A percentile compares a stretch with the other conserved stretches of the same genome.
phyloP scores from a whole-genome alignment of 2,113 vertebrate genomes.

The Pipra filicauda region DNA sequence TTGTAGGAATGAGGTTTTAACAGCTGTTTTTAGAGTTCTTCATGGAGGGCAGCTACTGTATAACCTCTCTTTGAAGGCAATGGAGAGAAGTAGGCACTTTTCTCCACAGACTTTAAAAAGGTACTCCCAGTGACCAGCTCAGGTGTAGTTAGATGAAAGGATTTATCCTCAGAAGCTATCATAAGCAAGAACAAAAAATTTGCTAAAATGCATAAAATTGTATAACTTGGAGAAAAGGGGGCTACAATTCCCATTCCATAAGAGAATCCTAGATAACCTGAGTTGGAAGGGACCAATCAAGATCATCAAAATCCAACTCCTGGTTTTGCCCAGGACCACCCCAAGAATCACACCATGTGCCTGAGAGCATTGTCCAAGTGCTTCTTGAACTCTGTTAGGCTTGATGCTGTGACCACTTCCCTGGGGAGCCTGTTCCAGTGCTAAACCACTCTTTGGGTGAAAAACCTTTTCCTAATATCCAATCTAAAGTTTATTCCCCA shows the following conservation, averaged over 20 bases:
- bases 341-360: background rate
- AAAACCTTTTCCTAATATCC: background rate
- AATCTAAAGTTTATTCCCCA: background rate
- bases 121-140: background rate
- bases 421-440: background rate
- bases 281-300: background rate
- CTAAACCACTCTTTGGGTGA: background rate
- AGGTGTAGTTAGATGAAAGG: background rate
- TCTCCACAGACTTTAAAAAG: background rate
- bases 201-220: background rate
- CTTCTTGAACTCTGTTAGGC: background rate
- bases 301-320: background rate
- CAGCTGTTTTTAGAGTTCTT: background rate
- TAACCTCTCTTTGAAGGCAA: background rate
- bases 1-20: background rate
- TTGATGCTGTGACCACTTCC: background rate
- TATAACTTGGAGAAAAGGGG: background rate
- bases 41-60: background rate
- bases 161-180: background rate
- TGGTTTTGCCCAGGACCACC: background rate
- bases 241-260: background rate
- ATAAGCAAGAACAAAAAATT: background rate
- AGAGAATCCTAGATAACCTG: background rate
- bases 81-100: background rate
- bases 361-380: background rate